Percentiles rank a stretch among this genome's conserved stretches.
Evolutionary conservation across 2,113 vertebrate species (phyloP).

Genomic region (Catagonus wagneri): DNA sequence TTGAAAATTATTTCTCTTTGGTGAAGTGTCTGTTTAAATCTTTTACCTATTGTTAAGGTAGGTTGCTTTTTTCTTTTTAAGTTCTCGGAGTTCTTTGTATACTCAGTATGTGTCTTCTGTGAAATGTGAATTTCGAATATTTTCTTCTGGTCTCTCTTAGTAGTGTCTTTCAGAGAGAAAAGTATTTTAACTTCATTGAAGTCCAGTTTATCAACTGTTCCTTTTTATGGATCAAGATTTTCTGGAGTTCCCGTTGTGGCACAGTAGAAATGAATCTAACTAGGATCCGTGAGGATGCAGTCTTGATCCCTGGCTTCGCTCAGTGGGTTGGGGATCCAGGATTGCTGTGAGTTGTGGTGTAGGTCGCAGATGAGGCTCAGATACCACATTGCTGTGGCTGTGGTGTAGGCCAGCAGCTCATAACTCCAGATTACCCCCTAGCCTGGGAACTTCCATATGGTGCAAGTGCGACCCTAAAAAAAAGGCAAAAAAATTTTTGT

Average conservation of each 20-base stretch:
- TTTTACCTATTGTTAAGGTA: background rate
- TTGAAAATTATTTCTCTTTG: slow-evolving; percentile 42
- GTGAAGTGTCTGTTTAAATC: background rate
- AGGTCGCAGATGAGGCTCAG: no score
- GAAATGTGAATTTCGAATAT: background rate
- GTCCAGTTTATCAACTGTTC: background rate
- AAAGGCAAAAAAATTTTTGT: no score
- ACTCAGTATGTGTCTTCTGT: background rate
- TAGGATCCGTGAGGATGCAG: no score
- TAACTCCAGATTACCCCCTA: no score
- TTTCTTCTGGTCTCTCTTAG: background rate
- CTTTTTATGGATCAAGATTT: background rate
- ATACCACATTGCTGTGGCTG: no score
- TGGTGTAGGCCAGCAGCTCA: no score
- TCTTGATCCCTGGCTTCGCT: no score
- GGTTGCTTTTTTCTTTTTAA: background rate
- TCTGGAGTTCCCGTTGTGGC: background rate
- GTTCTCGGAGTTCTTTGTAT: background rate
- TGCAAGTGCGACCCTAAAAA: no score
- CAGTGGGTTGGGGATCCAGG: no score
- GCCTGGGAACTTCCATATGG: no score
- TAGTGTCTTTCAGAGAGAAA: background rate
- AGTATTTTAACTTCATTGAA: background rate
- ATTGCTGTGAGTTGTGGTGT: no score
- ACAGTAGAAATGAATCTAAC: no score